Evolutionary conservation across 92 coral and sea anemone species (phyloP).

Genomic region (Parazoanthus darwini): DNA sequence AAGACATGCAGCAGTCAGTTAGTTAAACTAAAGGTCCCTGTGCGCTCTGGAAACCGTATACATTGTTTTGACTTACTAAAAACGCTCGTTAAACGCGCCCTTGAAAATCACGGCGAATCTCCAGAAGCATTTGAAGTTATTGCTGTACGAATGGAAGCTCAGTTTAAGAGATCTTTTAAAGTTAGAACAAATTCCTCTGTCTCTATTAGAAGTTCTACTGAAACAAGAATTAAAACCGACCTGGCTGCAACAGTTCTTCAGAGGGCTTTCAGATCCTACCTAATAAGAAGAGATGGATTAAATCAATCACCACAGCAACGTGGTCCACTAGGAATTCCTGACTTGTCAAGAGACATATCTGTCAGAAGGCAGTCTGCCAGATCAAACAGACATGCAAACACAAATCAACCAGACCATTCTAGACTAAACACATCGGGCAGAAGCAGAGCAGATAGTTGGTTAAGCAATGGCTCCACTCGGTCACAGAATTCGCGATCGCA

Average conservation of each 20-base stretch:
- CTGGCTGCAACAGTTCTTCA: conserved; percentile 34
- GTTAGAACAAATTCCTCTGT: conserved; percentile 19
- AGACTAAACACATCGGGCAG: conserved; percentile 16
- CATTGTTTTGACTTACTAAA: conserved; percentile 94
- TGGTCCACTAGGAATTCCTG: neutral
- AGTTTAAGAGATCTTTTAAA: conserved; percentile 69
- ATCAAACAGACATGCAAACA: neutral
- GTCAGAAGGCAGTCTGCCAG: neutral
- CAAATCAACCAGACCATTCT: conserved; percentile 22
- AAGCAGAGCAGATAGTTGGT: conserved; percentile 31
- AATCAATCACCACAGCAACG: neutral
- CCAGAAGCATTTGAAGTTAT: conserved; percentile 85
- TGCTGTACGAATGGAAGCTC: conserved; percentile 81
- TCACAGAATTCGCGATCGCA: conserved; percentile 22
- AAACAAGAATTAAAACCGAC: conserved; percentile 1
- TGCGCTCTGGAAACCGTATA: conserved; percentile 82
- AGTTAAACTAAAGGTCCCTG: conserved; percentile 73
- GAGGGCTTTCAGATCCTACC: conserved; percentile 41
- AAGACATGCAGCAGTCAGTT: conserved; percentile 62
- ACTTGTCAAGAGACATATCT: neutral
- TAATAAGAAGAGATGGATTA: conserved; percentile 1
- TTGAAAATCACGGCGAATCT: conserved; percentile 88
- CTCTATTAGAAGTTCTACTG: conserved; percentile 23
- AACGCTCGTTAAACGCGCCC: conserved; percentile 72
- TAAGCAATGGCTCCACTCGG: conserved; percentile 35